Percentiles rank a stretch among this genome's conserved stretches.
Conservation (phyloP, 2,113 vertebrate species). For the Herpetotheres cachinnans region DNA sequence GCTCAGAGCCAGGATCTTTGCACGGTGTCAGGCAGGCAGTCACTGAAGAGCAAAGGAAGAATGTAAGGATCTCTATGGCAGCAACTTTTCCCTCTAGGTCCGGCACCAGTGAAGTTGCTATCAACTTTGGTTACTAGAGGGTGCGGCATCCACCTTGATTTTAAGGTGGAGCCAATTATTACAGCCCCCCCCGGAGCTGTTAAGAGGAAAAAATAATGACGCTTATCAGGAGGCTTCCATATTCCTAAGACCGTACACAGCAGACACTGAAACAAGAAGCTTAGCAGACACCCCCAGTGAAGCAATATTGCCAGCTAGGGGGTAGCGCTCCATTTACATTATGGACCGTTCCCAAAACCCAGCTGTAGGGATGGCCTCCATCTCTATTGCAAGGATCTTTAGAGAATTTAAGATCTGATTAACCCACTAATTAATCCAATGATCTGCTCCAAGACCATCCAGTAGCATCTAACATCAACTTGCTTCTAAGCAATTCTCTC, state of each 20-base stretch:
- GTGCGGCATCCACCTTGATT: not conserved
- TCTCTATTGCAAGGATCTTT: not conserved
- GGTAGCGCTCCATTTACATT: not conserved
- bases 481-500: not conserved
- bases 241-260: not conserved
- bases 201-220: not conserved
- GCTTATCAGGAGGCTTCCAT: not conserved
- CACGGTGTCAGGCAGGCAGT: not conserved
- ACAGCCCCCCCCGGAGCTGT: not conserved
- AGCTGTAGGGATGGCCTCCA: not conserved
- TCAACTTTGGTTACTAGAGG: conserved; percentile 57
- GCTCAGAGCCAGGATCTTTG: not conserved
- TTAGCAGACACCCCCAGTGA: not conserved
- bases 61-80: not conserved
- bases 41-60: not conserved
- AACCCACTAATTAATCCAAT: not conserved
- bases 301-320: not conserved
- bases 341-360: fast-evolving
- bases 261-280: not conserved
- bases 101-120: conserved; percentile 31
- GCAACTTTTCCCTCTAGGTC: not conserved
- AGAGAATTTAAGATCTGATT: not conserved
- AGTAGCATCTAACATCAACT: not conserved
- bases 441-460: not conserved
- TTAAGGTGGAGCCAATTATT: not conserved